A percentile compares a stretch with the other conserved stretches of the same genome.
Evolutionary conservation across 30 jellyfish, hydroid and myxozoan genomes (phyloP).

Genomic region (Aurelia sp.): DNA sequence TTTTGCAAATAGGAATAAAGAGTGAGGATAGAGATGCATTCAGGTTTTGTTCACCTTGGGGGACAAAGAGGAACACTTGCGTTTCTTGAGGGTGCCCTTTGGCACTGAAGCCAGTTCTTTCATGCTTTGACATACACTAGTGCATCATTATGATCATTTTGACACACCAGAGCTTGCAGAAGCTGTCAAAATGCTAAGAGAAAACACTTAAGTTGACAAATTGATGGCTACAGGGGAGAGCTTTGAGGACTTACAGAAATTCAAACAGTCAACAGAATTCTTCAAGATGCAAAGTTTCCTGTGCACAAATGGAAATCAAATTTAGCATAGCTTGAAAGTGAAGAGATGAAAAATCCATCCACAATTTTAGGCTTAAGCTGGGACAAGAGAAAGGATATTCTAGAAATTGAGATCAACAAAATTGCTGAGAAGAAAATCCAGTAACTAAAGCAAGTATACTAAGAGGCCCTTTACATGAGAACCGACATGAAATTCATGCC

Average conservation of each 20-base stretch:
- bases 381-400: too few species aligned
- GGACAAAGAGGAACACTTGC: constrained; percentile 20
- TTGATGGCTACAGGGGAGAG: constrained; percentile 4
- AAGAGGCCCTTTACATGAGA: too few species aligned
- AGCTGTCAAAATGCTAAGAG: constrained; percentile 4
- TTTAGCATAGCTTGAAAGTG: too few species aligned
- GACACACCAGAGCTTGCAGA: constrained; percentile 1
- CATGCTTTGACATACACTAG: constrained; percentile 8
- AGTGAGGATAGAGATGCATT: too few species aligned
- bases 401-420: too few species aligned
- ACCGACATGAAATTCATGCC: too few species aligned
- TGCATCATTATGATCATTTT: constrained; percentile 7
- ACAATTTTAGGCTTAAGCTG: too few species aligned
- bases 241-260: neutral
- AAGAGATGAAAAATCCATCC: too few species aligned
- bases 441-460: too few species aligned
- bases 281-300: constrained; percentile 2
- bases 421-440: too few species aligned
- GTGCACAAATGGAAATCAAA: too few species aligned
- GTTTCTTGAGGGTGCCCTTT: constrained; percentile 27
- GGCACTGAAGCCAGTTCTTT: constrained; percentile 23
- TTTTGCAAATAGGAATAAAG: too few species aligned
- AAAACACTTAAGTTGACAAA: constrained; percentile 23
- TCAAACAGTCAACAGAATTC: constrained; percentile 6
- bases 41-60: constrained; percentile 3